Conservation (phyloP, 2,888 invertebrate species). For the Sesia bembeciformis region DNA sequence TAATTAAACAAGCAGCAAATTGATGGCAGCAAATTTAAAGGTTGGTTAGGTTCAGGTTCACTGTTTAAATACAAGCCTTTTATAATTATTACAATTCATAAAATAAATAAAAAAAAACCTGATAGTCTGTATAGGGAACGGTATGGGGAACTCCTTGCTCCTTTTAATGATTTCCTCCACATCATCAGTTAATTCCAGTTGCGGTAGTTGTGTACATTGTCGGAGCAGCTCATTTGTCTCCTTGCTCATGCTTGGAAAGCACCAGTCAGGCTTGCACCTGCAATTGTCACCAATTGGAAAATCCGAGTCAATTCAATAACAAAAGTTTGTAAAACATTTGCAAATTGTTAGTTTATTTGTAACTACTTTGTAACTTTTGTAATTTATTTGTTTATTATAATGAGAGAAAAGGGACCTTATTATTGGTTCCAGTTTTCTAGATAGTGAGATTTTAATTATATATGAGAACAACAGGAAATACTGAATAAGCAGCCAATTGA, state of each 20-base stretch:
- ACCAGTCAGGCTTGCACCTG: slow-evolving; percentile 68
- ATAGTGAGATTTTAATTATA: no score
- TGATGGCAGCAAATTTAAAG: no score
- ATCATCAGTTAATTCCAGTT: slow-evolving; percentile 16
- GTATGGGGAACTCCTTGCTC: slow-evolving; percentile 30
- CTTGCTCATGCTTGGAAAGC: slow-evolving; percentile 57
- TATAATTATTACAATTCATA: no score
- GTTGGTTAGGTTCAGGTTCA: no score
- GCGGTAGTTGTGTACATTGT: slow-evolving; percentile 39
- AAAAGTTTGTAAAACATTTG: neutral
- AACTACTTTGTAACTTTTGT: neutral
- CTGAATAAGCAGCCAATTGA: no score
- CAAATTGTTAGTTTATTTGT: neutral
- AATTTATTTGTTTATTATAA: neutral
- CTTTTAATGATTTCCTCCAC: slow-evolving; percentile 24
- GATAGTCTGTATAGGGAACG: slow-evolving; percentile 32
- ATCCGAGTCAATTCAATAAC: neutral
- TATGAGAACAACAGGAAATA: no score
- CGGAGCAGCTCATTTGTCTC: slow-evolving; percentile 53
- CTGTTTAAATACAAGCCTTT: no score
- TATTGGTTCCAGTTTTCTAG: no score
- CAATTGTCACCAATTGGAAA: neutral
- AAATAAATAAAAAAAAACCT: slow-evolving; percentile 13
- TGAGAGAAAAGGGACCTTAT: no score
- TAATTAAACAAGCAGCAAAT: no score